These are phyloP conservation scores for Drosophila rufa DNA, from an alignment of 1,140 invertebrate species.

Conservation along the genomic window DNA sequence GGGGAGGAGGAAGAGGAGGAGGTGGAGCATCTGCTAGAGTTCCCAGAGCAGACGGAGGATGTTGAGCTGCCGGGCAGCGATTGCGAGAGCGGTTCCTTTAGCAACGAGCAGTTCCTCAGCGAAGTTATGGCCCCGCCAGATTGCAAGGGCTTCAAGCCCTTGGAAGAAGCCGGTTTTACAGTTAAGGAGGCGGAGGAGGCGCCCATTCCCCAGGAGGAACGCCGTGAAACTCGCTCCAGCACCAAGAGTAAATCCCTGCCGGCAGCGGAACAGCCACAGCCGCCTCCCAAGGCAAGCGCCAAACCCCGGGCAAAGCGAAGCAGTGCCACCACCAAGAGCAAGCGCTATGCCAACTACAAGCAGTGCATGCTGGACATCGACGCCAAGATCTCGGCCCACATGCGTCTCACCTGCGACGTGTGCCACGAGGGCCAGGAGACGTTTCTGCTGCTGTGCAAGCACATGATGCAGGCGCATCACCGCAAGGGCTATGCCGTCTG, in stretches of 20 bases:
- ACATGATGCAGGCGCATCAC: constrained; percentile 66
- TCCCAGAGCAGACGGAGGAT: not conserved
- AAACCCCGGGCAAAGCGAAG: constrained; percentile 7
- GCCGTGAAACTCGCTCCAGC: constrained; percentile 58
- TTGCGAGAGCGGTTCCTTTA: constrained; percentile 47
- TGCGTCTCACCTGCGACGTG: constrained; percentile 74
- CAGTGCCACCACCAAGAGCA: constrained; percentile 23
- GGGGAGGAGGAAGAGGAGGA: constrained; percentile 8
- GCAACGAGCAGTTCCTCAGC: constrained; percentile 67
- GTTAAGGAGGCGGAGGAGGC: not conserved
- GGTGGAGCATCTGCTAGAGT: not conserved
- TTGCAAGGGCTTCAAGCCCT: constrained; percentile 20
- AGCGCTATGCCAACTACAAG: constrained; percentile 63
- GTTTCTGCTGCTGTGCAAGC: constrained; percentile 65
- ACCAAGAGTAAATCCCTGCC: constrained; percentile 58
- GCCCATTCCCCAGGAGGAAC: constrained; percentile 18
- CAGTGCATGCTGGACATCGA: constrained; percentile 74
- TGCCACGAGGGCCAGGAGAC: constrained; percentile 63
- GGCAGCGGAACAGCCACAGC: not conserved
- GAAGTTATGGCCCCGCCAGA: constrained; percentile 48
- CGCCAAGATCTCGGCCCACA: constrained; percentile 69
- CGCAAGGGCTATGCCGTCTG: constrained; percentile 73
- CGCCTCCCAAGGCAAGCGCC: not conserved
- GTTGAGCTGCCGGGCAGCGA: constrained; percentile 19
- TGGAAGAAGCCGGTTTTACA: not conserved